A percentile compares a stretch with the other conserved stretches of the same genome.
These are phyloP conservation scores for Paratilapia polleni DNA, from an alignment of 2,113 vertebrate species.

Conservation along the genomic window DNA sequence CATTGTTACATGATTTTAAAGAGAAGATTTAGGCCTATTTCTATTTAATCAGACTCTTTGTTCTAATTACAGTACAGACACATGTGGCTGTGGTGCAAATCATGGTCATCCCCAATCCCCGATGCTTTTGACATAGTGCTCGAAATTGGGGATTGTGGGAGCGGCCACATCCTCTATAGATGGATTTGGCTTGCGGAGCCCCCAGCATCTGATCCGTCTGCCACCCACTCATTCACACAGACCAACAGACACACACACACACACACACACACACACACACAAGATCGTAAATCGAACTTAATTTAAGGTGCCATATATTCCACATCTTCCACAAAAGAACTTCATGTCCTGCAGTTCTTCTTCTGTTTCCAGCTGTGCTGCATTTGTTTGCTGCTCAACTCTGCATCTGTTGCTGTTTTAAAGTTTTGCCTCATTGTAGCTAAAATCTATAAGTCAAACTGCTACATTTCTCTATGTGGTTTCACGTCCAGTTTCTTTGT, in stretches of 20 bases:
- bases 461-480: conserved; percentile 18
- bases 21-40: background rate
- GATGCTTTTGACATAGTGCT: background rate
- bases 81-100: conserved; percentile 29
- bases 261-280: too few relatives aligned
- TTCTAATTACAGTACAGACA: background rate
- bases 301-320: conserved; percentile 43
- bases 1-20: background rate
- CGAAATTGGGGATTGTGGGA: background rate
- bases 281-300: conserved; percentile 45
- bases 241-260: too few relatives aligned
- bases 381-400: conserved; percentile 4
- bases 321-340: conserved; percentile 24
- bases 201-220: conserved; percentile 9
- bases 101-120: conserved; percentile 7
- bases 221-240: conserved; percentile 16
- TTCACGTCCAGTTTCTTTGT: background rate
- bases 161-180: conserved; percentile 36
- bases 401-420: background rate
- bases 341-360: background rate
- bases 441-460: conserved; percentile 2
- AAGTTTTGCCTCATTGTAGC: background rate
- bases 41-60: background rate
- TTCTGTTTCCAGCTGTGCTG: conserved; percentile 4
- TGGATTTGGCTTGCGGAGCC: conserved; percentile 11